Base-by-base conservation (phyloP, 1,140 invertebrate genomes). In the Epicauta chinensis region DNA sequence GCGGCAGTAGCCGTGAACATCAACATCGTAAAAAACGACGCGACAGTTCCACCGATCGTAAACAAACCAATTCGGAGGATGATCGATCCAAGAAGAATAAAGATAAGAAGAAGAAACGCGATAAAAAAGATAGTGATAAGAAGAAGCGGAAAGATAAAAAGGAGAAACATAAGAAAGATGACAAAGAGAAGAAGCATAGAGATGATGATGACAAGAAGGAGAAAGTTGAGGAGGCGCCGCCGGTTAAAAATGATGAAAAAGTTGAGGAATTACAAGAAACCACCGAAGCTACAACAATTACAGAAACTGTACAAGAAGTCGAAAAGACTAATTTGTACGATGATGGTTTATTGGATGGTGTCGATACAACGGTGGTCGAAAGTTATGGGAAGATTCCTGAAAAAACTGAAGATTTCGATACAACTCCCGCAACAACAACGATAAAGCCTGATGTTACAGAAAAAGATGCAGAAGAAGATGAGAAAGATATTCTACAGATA, bases 31-130 rank as follows among this genome's bases (percentile, higher is more conserved):
- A 59, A 15, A 56, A 60, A 12, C 53, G 50, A 54, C 39, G 55
- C 10, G 54, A 47, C 0, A 44, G 43, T 23, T 55, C 55, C 1
- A 53, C 53, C 6, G 50, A 73, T 3, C 71, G 72, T 42, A 73
- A 71, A 10, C 71, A 72, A 14, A 67, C 61, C 0, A 72, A 58
- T 47, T 68, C 67, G 3, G 70, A 71, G 38, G 65, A 67, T 16
- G 68, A 68, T 37, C 70, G 75, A 15, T 71, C 71, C 45, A 76
- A 73, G 49, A 77, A 75, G 40, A 74, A 73, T 30, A 76, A 74
- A 60, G 76, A 71, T 48, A 77, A 75, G 32, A 81, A 75, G 55
- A 75, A 76, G 54, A 73, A 77, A 56, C 75, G 75, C 45, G 75
- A 78, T 31, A 75, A 73, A 35, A 70, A 76, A 35, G 73, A 78